These are phyloP conservation scores for Leptarthrus brevirostris DNA, from an alignment of 2,888 invertebrate species.

Conservation along the genomic window DNA sequence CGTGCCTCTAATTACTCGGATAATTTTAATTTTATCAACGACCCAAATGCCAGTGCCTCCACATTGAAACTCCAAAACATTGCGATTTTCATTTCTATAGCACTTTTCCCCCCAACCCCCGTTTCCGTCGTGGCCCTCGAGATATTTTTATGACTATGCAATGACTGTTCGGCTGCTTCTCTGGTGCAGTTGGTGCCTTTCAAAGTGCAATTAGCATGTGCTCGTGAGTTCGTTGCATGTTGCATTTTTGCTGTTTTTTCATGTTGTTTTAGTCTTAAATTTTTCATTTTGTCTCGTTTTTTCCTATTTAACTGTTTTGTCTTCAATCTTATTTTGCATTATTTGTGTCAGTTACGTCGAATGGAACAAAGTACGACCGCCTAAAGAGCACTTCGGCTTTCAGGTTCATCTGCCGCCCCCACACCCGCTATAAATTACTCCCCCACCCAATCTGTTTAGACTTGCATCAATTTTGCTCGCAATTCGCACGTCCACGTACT, in stretches of 20 bases:
- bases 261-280: not conserved
- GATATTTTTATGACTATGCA: not conserved
- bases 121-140: not conserved
- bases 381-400: not conserved
- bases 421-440: too few species aligned
- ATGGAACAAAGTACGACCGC: not conserved
- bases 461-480: not conserved
- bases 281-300: not conserved
- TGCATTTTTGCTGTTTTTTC: constrained; percentile 1
- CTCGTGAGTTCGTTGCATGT: constrained; percentile 13
- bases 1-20: not conserved
- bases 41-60: too few species aligned
- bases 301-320: too few species aligned
- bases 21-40: not conserved
- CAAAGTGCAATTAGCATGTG: constrained; percentile 27
- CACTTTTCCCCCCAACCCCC: not conserved
- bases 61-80: not conserved
- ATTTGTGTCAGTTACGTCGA: constrained; percentile 15
- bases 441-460: not conserved
- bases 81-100: too few species aligned
- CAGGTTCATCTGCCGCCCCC: not conserved
- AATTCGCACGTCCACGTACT: not conserved
- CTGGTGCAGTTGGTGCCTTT: not conserved
- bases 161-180: not conserved
- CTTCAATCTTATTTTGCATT: not conserved